Evolutionary conservation across 2,797 vertebrate species (phyloP), one percentile per base, ranked within the genome.

Genomic region (Phylloscopus collybita): DNA sequence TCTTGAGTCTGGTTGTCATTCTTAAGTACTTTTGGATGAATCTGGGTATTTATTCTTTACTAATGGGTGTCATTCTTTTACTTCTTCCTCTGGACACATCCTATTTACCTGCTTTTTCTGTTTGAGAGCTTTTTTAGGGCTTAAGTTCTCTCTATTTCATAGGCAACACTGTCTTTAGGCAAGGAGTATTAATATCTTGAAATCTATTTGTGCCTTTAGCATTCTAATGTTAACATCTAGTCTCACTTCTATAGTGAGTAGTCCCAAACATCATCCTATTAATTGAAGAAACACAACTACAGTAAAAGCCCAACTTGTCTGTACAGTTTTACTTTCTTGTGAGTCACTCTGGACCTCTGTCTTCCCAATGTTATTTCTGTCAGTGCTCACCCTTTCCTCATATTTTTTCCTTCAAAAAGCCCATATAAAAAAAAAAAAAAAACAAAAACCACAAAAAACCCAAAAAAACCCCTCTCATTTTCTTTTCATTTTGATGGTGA

Each of bases 401-500:
- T 42, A 10, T 32, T 40, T 89, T 90, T 79, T 49, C 32, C 32
- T 79, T 88, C 54, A 59, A 61, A 69, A 85, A 69, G 3, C 2
- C 21, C 8, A 9, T 40, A 42, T 70, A 4, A 40, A 64, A 42
- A 64, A 49, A 27, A 17, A 62, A 4, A 36, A 64, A 42, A 64
- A 49, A 27, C 17, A 34, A 34, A 34, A 34, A 34, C 34, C 34
- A 34, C 7, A 34, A 34, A 34, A 34, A 34, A 34, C 34, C 34
- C 34, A 34, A 34, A n/a, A n/a, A n/a, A n/a, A n/a, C 0, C 8
- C 0, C 6, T 62, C 16, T 38, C 0, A 3, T 22, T 89, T 66
- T 91, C 34, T 86, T 56, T 64, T 42, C 13, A 27, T 29, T 81
- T 57, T 86, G 21, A 22, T 16, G 20, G 25, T 50, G 44, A 90